Conservation (phyloP, 2,888 invertebrate genomes). For the Cremastinae sp. region DNA sequence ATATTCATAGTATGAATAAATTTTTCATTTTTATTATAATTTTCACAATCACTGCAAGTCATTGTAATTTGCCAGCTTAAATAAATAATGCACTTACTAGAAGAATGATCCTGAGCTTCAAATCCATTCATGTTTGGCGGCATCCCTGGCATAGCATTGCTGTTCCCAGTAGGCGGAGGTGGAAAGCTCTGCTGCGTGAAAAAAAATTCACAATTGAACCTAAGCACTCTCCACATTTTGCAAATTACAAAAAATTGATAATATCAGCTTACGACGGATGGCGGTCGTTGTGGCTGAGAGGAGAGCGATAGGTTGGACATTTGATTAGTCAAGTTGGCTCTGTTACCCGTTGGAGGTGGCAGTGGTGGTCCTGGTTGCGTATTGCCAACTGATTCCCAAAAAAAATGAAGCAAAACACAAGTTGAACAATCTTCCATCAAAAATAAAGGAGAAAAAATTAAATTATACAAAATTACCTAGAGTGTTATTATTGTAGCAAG, state of each 20-base stretch:
- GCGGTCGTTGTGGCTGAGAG: slow-evolving; percentile 66
- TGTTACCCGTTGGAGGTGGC: slow-evolving; percentile 65
- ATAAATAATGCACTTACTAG: neutral
- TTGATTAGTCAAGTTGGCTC: slow-evolving; percentile 71
- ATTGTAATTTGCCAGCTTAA: no score
- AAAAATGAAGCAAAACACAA: neutral
- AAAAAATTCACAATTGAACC: neutral
- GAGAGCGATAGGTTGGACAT: slow-evolving; percentile 73
- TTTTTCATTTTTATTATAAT: no score
- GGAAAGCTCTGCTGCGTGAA: slow-evolving; percentile 66
- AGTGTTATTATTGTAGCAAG: slow-evolving; percentile 70
- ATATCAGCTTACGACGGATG: slow-evolving; percentile 63
- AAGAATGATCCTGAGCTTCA: slow-evolving; percentile 56
- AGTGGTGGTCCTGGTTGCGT: slow-evolving; percentile 67
- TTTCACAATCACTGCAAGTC: no score
- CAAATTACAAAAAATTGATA: neutral
- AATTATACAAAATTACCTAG: slow-evolving; percentile 55
- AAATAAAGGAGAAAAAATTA: neutral
- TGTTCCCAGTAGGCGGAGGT: slow-evolving; percentile 63
- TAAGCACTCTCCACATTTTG: neutral
- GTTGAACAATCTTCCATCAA: neutral
- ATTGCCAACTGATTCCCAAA: slow-evolving; percentile 46
- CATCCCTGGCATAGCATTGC: slow-evolving; percentile 61
- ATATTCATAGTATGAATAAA: no score
- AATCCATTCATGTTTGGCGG: slow-evolving; percentile 71